Evolutionary conservation across 2,888 invertebrate genomes (phyloP).

Genomic region (Orthosia gracilis): DNA sequence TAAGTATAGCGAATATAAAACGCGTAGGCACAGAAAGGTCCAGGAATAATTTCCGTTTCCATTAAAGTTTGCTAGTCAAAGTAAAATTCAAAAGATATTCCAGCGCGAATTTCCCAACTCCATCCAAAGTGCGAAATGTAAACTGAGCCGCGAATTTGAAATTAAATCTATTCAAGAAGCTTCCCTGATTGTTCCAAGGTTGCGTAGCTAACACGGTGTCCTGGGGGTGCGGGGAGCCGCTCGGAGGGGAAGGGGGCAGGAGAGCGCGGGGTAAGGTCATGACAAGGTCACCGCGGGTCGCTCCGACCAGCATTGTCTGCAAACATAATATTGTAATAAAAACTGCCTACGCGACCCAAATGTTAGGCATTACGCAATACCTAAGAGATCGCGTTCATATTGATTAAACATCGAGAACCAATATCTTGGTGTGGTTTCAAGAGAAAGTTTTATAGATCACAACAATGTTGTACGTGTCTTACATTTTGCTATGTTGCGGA

Average conservation of each 20-base stretch:
- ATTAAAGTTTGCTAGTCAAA: constrained; percentile 10
- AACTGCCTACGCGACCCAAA: constrained; percentile 70
- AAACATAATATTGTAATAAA: constrained; percentile 74
- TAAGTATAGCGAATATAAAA: neutral
- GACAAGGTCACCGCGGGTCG: constrained; percentile 82
- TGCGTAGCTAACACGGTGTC: constrained; percentile 79
- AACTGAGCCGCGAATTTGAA: constrained; percentile 70
- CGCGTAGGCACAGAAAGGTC: neutral
- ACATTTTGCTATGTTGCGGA: neutral
- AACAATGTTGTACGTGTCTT: constrained; percentile 11
- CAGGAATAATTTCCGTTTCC: constrained; percentile 16
- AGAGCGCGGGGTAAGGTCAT: constrained; percentile 78
- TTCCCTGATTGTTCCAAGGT: constrained; percentile 81
- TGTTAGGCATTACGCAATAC: constrained; percentile 65
- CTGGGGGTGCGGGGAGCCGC: constrained; percentile 74
- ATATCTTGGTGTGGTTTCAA: constrained; percentile 18
- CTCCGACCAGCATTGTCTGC: constrained; percentile 74
- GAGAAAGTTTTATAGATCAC: constrained; percentile 18
- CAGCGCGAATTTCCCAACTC: constrained; percentile 28
- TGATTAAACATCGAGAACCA: constrained; percentile 55
- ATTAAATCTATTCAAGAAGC: constrained; percentile 76
- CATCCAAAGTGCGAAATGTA: constrained; percentile 49
- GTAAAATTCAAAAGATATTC: constrained; percentile 36
- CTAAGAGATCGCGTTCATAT: constrained; percentile 58
- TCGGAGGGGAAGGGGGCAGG: constrained; percentile 62